These are phyloP conservation scores for Drosophila paranaensis DNA, from an alignment of 2,888 invertebrate genomes.

Conservation along the genomic window DNA sequence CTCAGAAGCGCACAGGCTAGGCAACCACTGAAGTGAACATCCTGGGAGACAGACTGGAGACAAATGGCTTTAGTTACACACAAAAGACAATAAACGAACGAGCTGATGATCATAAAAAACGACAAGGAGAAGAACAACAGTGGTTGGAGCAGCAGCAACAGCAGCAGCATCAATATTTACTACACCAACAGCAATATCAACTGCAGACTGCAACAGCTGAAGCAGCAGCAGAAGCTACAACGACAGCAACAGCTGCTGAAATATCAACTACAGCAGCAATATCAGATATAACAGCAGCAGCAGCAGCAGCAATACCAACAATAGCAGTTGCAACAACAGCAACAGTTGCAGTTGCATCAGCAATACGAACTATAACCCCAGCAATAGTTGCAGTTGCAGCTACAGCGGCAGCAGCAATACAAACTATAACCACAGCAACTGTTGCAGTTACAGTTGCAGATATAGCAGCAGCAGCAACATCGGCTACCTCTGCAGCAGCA, in stretches of 20 bases:
- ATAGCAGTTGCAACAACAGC: neutral
- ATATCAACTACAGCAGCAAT: neutral
- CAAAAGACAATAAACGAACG: constrained; percentile 24
- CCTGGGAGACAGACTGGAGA: constrained; percentile 60
- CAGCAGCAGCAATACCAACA: neutral
- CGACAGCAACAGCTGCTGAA: neutral
- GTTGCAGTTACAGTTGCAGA: no score
- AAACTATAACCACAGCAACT: no score
- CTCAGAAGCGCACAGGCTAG: constrained; percentile 20
- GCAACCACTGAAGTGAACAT: constrained; percentile 62
- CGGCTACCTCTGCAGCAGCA: no score
- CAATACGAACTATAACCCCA: neutral
- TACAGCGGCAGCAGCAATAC: no score
- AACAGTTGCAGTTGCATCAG: neutral
- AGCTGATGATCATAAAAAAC: constrained; percentile 31
- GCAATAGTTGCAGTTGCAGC: neutral
- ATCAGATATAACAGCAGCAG: neutral
- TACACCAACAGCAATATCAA: neutral
- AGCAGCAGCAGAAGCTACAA: neutral
- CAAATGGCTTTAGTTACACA: constrained; percentile 45
- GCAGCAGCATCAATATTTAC: neutral
- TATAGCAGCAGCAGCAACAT: no score
- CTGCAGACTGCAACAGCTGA: neutral
- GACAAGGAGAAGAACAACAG: neutral
- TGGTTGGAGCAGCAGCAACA: neutral